Base-by-base conservation (phyloP, 2,113 vertebrate species). In the Cranoglanis bouderius region DNA sequence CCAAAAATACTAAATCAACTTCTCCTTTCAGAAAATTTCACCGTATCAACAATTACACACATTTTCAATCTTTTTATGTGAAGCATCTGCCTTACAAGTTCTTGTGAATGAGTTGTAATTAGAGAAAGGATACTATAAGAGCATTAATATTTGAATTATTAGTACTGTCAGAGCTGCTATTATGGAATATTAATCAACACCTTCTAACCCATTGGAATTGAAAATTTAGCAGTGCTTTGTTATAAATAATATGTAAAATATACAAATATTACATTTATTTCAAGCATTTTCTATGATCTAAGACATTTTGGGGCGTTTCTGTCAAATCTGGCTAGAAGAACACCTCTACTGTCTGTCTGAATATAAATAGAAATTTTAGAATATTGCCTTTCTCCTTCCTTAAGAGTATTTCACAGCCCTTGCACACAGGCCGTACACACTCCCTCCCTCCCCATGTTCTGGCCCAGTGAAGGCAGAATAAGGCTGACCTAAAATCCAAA, bases 401-500 rank as follows among this genome's bases (percentile, higher is more conserved):
- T 40, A 21, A 21, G 77, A 67, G 46, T 46, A 70, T 72, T 91
- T 90, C 88, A 59, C 86, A 43, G 82, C 75, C 63, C 75, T 87
- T 85, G 8, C 65, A 88, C 65, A 63, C 82, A 38, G 46, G 29
- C 88, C 19, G 13, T 7, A 61, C 10, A 59, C 4, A 4, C 16
- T 49, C 51, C 49, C 49, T 51, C 38, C 40, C 32, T 65, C 85
- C 85, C 57, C 80, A 88, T 4, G 82, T 88, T 92, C 91, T 84
- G 91, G 89, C 91, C 90, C 89, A 92, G 67, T 70, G 92, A 90
- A 91, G 93, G 92, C 93, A 93, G 92, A 93, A 91, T 92, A 93
- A 88, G 72, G 86, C 81, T 95, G 94, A 93, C 95, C 95, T 94
- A 92, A 93, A 94, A 95, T 92, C 89, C 90, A 85, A 91, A 91